These are phyloP conservation scores for Drosophila orosa DNA, from an alignment of 1,140 invertebrate genomes.

Conservation along the genomic window DNA sequence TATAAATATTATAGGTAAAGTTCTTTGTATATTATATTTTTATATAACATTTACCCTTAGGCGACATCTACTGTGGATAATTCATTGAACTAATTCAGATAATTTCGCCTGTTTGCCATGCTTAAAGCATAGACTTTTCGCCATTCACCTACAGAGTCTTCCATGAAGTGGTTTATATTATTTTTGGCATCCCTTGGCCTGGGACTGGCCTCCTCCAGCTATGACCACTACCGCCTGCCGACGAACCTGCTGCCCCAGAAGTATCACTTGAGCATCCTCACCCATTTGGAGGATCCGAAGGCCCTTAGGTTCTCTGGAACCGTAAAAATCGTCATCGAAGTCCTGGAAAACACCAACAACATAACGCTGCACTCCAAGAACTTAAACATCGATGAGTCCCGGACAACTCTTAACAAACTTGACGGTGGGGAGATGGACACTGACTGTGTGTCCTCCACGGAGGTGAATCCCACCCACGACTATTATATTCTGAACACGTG, in stretches of 20 bases:
- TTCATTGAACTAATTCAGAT: background rate
- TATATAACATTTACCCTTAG: background rate
- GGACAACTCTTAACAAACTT: background rate
- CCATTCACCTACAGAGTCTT: conserved; percentile 18
- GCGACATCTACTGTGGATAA: background rate
- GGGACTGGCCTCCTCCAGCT: conserved; percentile 21
- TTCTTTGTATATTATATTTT: background rate
- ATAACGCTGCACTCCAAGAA: conserved; percentile 88
- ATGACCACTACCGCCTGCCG: conserved; percentile 87
- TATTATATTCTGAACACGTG: conserved; percentile 87
- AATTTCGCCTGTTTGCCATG: background rate
- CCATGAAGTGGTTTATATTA: conserved; percentile 53
- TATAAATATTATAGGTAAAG: background rate
- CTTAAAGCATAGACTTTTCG: background rate
- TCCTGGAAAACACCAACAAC: conserved; percentile 85
- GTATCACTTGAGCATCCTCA: conserved; percentile 88
- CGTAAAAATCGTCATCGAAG: conserved; percentile 86
- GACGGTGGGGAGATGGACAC: conserved; percentile 16
- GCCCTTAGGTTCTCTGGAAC: conserved; percentile 85
- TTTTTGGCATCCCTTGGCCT: conserved; percentile 33
- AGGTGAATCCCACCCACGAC: conserved; percentile 84
- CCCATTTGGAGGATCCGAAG: conserved; percentile 85
- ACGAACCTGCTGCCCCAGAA: conserved; percentile 87
- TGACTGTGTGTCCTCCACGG: conserved; percentile 81
- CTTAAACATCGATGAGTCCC: conserved; percentile 4